Percentiles rank a stretch among this genome's conserved stretches.
These are phyloP conservation scores for Anagyrus pseudococci DNA, from an alignment of 2,888 invertebrate species.

Conservation along the genomic window DNA sequence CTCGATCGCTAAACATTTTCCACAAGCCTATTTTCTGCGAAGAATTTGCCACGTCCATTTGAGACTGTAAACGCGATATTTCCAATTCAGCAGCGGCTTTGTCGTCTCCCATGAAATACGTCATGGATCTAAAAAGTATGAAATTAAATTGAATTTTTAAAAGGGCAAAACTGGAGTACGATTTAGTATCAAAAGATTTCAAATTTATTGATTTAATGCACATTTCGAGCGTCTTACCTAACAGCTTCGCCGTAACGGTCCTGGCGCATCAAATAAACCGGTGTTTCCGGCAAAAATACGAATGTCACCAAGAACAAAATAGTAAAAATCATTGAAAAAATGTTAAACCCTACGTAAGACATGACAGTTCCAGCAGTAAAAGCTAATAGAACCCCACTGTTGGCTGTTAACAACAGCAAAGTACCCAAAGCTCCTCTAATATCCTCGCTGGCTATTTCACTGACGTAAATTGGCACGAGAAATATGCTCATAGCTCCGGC, in stretches of 20 bases:
- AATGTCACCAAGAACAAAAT: constrained; percentile 59
- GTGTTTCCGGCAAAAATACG: constrained; percentile 67
- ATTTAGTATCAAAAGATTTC: too few relatives aligned
- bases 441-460: constrained; percentile 69
- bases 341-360: constrained; percentile 62
- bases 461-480: constrained; percentile 68
- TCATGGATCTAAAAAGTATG: constrained; percentile 52
- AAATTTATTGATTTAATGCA: constrained; percentile 26
- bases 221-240: constrained; percentile 50
- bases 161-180: too few relatives aligned
- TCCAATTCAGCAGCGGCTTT: constrained; percentile 48
- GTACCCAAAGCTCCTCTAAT: constrained; percentile 66
- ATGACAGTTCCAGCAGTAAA: constrained; percentile 61
- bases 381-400: constrained; percentile 60
- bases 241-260: constrained; percentile 57
- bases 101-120: constrained; percentile 52
- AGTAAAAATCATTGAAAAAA: constrained; percentile 58
- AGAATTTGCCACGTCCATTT: constrained; percentile 42
- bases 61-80: constrained; percentile 46
- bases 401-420: constrained; percentile 63
- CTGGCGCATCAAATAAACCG: constrained; percentile 60
- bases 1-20: constrained; percentile 58
- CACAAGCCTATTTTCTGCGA: constrained; percentile 42
- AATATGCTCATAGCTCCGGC: constrained; percentile 66
- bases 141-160: too few relatives aligned